Percentiles rank a stretch among this genome's conserved stretches.
phyloP scores from a whole-genome alignment of 2,888 invertebrate genomes.

The Aspidiotus destructor region DNA sequence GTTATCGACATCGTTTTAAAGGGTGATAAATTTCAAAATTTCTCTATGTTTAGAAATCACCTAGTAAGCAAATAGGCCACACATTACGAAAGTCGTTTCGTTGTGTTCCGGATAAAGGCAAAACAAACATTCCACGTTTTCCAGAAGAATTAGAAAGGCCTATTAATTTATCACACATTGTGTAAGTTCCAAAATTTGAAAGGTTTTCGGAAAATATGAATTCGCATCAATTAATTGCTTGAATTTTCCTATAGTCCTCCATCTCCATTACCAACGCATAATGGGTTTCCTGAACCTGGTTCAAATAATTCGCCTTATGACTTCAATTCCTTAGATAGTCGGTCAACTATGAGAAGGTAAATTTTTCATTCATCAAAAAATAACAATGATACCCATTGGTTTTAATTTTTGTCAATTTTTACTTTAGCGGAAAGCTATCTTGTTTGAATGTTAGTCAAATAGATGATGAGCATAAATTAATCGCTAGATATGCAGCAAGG shows the following conservation, averaged over 20 bases:
- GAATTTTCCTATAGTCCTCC: constrained; percentile 58
- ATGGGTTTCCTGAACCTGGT: constrained; percentile 72
- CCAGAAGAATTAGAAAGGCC: constrained; percentile 91
- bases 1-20: background rate
- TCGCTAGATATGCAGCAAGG: constrained; percentile 91
- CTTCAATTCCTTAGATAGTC: constrained; percentile 64
- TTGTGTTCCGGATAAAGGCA: constrained; percentile 86
- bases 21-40: constrained; percentile 1
- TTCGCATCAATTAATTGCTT: background rate
- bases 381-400: background rate
- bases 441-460: constrained; percentile 46
- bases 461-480: constrained; percentile 92
- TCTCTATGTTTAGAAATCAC: constrained; percentile 61
- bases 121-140: constrained; percentile 71
- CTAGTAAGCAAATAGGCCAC: constrained; percentile 93
- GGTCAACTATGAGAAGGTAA: constrained; percentile 52
- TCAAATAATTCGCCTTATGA: constrained; percentile 50
- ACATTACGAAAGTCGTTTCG: constrained; percentile 93
- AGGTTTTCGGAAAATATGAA: background rate
- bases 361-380: constrained; percentile 12
- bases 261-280: constrained; percentile 84
- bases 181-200: constrained; percentile 52
- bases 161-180: constrained; percentile 88
- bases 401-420: constrained; percentile 3
- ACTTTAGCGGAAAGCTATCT: constrained; percentile 42